Percentiles rank a stretch among this genome's conserved stretches.
Conservation (phyloP, 1,140 invertebrate genomes). For the Brachionus rotundiformis region DNA sequence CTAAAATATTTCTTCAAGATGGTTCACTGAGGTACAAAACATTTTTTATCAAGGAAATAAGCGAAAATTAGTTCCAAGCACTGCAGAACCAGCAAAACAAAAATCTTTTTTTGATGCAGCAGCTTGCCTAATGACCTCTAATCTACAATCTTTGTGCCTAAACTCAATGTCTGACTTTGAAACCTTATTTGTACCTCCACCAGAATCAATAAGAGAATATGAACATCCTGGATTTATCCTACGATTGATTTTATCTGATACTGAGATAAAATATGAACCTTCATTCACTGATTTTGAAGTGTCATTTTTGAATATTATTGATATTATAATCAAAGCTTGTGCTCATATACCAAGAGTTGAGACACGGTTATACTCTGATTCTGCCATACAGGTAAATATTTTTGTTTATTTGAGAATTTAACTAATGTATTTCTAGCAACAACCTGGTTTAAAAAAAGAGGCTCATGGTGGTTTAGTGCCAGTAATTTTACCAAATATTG, state of each 20-base stretch:
- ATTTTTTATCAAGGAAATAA: slow-evolving; percentile 71
- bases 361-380: slow-evolving; percentile 65
- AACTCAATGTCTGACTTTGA: slow-evolving; percentile 77
- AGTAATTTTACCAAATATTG: slow-evolving; percentile 61
- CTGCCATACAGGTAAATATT: slow-evolving; percentile 41
- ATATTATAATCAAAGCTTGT: slow-evolving; percentile 73
- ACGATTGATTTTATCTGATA: slow-evolving; percentile 71
- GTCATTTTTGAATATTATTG: slow-evolving; percentile 72
- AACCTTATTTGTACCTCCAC: slow-evolving; percentile 74
- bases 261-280: slow-evolving; percentile 76
- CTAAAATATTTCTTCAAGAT: slow-evolving; percentile 58
- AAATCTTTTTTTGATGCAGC: slow-evolving; percentile 80
- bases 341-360: slow-evolving; percentile 74
- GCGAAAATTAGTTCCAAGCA: slow-evolving; percentile 73
- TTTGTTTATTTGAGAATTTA: not conserved
- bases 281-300: slow-evolving; percentile 74
- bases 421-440: slow-evolving; percentile 23
- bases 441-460: slow-evolving; percentile 58
- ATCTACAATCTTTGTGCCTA: slow-evolving; percentile 77
- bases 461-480: slow-evolving; percentile 58
- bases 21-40: slow-evolving; percentile 69
- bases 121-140: slow-evolving; percentile 80
- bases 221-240: slow-evolving; percentile 69
- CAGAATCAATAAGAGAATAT: slow-evolving; percentile 64
- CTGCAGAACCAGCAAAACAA: slow-evolving; percentile 70